Conservation (phyloP, 2,888 invertebrate species). For the Ypsolopha scabrella region DNA sequence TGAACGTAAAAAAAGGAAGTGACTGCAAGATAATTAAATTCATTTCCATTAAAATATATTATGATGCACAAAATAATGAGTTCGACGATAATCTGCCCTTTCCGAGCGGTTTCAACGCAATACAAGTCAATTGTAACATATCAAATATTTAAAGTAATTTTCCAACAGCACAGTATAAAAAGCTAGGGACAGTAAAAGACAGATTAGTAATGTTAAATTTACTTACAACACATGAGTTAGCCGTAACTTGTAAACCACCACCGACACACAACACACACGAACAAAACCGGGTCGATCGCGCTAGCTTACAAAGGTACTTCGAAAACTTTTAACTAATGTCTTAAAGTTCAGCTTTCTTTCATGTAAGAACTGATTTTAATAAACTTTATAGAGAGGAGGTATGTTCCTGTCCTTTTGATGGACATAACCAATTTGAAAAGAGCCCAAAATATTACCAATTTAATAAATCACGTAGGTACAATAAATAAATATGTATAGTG, state of each 20-base stretch:
- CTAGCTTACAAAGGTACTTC: not conserved
- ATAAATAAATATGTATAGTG: not conserved
- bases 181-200: not conserved
- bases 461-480: constrained; percentile 9
- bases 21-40: too few relatives aligned
- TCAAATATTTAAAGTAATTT: too few relatives aligned
- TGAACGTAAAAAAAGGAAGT: too few relatives aligned
- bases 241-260: constrained; percentile 39
- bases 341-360: not conserved
- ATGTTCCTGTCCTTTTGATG: too few relatives aligned
- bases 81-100: too few relatives aligned
- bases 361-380: not conserved
- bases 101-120: too few relatives aligned
- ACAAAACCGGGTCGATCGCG: not conserved
- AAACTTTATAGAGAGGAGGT: too few relatives aligned
- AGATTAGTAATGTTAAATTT: constrained; percentile 55
- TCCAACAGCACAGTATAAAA: too few relatives aligned
- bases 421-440: too few relatives aligned
- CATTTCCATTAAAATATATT: too few relatives aligned
- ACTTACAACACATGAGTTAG: constrained; percentile 61
- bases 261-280: constrained; percentile 27
- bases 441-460: constrained; percentile 3
- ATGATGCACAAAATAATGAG: too few relatives aligned
- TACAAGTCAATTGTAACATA: too few relatives aligned
- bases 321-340: not conserved